phyloP scores from a whole-genome alignment of 2,113 vertebrate genomes.

The Daubentonia madagascariensis region DNA sequence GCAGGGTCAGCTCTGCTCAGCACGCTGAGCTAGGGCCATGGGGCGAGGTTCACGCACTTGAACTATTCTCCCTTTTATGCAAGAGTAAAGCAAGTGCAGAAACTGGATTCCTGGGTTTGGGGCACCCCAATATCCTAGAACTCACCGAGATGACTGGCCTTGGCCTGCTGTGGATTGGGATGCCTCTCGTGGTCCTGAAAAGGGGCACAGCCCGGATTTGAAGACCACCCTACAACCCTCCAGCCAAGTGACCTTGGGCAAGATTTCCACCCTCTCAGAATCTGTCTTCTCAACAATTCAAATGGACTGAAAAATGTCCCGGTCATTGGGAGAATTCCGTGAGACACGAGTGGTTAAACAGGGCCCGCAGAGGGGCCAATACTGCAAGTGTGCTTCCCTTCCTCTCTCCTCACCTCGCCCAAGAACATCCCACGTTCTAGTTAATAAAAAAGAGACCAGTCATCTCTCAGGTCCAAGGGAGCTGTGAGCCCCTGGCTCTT shows the following conservation, averaged over 20 bases:
- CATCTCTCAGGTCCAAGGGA: neutral
- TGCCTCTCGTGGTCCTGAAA: neutral
- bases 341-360: fast-evolving
- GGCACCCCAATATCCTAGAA: neutral
- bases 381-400: neutral
- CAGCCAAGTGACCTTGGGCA: neutral
- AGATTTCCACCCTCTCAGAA: neutral
- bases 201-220: neutral
- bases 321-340: neutral
- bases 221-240: neutral
- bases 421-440: neutral
- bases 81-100: neutral
- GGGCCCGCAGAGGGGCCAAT: fast-evolving
- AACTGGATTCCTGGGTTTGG: neutral
- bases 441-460: neutral
- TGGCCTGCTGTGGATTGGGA: neutral
- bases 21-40: fast-evolving
- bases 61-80: neutral
- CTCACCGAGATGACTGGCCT: neutral
- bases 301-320: neutral
- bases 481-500: neutral
- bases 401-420: neutral
- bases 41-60: fast-evolving
- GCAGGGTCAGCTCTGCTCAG: neutral
- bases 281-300: neutral